Evolutionary conservation across 2,113 vertebrate species (phyloP).

Genomic region (Apodemus speciosus): DNA sequence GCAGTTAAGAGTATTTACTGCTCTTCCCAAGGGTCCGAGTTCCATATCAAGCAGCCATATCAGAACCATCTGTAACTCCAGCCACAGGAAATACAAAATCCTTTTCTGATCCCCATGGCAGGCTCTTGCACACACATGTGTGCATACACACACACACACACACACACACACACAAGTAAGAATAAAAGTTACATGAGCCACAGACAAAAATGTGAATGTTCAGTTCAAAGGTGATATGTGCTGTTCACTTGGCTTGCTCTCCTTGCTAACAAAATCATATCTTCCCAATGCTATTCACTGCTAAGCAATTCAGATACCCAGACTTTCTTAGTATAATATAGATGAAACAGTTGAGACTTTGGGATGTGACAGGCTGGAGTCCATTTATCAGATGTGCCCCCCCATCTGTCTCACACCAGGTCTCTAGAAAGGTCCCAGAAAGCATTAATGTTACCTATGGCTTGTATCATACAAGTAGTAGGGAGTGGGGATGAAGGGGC

Average conservation of each 20-base stretch:
- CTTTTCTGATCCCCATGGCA: not conserved
- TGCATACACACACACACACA: accelerated
- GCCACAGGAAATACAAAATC: not conserved
- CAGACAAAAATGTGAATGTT: not conserved
- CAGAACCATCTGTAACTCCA: not conserved
- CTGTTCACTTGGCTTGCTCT: not conserved
- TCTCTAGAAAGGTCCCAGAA: not conserved
- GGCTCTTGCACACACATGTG: not conserved
- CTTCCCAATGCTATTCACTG: not conserved
- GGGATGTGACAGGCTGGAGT: not conserved
- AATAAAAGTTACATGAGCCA: not conserved
- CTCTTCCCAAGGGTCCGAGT: not conserved
- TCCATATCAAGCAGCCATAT: not conserved
- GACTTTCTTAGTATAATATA: not conserved
- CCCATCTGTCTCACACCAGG: not conserved
- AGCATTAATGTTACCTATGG: not conserved
- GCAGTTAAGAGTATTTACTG: not conserved
- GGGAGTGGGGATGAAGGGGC: not conserved
- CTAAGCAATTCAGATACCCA: not conserved
- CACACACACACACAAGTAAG: not conserved
- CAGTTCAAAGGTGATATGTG: not conserved
- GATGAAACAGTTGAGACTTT: too few relatives aligned
- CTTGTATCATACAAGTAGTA: not conserved
- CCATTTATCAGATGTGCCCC: not conserved
- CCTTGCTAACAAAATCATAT: not conserved